Conservation (phyloP, 2,888 invertebrate genomes). For the Boloria selene region DNA sequence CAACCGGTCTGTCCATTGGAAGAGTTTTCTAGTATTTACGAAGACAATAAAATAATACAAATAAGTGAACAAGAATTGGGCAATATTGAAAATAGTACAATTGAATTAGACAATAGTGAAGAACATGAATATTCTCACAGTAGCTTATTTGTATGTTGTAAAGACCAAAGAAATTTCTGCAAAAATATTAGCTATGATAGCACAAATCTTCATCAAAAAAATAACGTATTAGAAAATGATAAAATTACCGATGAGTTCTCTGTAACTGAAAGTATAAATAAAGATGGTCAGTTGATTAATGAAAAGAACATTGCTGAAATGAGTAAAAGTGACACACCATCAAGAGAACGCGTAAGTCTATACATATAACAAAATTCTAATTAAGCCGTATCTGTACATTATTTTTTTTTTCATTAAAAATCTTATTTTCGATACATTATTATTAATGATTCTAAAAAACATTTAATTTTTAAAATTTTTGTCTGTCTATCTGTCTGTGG, state of each 20-base stretch:
- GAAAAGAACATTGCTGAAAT: too few species aligned
- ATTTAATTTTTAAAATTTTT: too few species aligned
- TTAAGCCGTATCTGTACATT: too few species aligned
- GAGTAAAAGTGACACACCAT: too few species aligned
- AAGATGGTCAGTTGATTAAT: too few species aligned
- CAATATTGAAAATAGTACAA: background rate
- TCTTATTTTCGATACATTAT: too few species aligned
- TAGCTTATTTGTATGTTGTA: constrained; percentile 22
- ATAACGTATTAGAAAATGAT: background rate
- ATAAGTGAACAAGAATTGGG: background rate
- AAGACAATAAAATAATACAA: constrained; percentile 39
- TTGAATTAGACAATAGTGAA: constrained; percentile 7
- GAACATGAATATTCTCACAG: background rate
- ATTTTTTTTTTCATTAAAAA: too few species aligned
- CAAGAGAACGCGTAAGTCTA: too few species aligned
- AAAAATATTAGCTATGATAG: constrained; percentile 13
- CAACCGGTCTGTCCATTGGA: constrained; percentile 47
- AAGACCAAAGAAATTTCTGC: constrained; percentile 8
- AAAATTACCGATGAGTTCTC: background rate
- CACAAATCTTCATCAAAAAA: background rate
- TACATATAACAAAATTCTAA: too few species aligned
- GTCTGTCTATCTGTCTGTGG: too few species aligned
- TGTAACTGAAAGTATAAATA: background rate
- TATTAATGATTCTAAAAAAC: too few species aligned
- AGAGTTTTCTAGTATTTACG: constrained; percentile 58